Evolutionary conservation across 2,888 invertebrate genomes (phyloP).

Genomic region (Tachina lurida): DNA sequence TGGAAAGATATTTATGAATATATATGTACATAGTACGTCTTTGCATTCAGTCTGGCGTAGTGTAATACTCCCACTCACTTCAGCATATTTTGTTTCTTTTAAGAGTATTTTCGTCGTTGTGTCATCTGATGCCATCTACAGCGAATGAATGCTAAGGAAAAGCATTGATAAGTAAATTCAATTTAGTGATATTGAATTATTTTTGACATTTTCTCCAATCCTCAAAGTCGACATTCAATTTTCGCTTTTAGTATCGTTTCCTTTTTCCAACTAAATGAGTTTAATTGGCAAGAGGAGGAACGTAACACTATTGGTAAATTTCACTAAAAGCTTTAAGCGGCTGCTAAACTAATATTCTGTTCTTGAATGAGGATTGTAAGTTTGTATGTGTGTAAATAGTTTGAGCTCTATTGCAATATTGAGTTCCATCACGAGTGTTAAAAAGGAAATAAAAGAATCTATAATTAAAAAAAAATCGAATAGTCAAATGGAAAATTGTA

Average conservation of each 20-base stretch:
- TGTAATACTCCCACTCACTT: neutral
- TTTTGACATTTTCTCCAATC: slow-evolving; percentile 60
- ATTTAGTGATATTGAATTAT: slow-evolving; percentile 61
- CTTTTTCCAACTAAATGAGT: slow-evolving; percentile 49
- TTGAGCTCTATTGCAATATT: neutral
- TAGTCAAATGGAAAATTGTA: slow-evolving; percentile 1
- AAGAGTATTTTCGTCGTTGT: slow-evolving; percentile 31
- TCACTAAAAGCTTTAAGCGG: neutral
- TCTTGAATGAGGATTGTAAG: slow-evolving; percentile 10
- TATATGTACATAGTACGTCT: neutral
- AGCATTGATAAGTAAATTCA: slow-evolving; percentile 60
- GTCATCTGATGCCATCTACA: slow-evolving; percentile 24
- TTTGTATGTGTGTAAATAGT: neutral
- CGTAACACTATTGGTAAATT: slow-evolving; percentile 7
- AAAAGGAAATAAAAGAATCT: slow-evolving; percentile 4
- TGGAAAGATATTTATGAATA: neutral
- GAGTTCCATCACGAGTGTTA: neutral
- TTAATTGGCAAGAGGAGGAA: slow-evolving; percentile 35
- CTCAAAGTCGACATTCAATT: slow-evolving; percentile 54
- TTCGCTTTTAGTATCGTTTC: slow-evolving; percentile 55
- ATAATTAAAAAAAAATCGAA: neutral
- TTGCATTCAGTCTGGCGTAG: neutral
- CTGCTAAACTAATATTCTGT: neutral
- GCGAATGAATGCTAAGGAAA: slow-evolving; percentile 24
- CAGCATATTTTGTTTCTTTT: slow-evolving; percentile 14